These are phyloP conservation scores for Neogale vison DNA, from an alignment of 2,113 vertebrate species.

Conservation along the genomic window DNA sequence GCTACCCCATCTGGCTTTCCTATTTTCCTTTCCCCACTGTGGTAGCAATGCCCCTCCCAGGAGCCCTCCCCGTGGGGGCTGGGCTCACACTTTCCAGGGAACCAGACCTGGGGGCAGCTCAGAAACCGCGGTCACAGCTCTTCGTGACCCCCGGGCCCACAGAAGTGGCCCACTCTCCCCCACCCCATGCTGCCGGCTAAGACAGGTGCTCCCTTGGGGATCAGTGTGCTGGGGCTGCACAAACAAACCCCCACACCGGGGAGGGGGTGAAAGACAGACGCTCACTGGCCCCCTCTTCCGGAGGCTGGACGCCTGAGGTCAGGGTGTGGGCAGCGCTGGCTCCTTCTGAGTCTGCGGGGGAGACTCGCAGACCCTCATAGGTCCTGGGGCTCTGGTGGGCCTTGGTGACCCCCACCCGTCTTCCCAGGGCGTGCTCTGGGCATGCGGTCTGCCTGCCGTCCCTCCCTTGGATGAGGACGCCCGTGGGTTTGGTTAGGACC, in stretches of 20 bases:
- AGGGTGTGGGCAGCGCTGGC: not conserved
- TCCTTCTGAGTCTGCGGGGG: not conserved
- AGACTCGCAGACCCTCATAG: not conserved
- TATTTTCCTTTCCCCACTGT: not conserved
- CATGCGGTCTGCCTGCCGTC: not conserved
- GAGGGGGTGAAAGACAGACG: not conserved
- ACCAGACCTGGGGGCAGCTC: not conserved
- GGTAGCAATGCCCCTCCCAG: not conserved
- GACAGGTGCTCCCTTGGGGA: not conserved
- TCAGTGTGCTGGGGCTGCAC: not conserved
- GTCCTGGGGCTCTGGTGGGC: too few species aligned
- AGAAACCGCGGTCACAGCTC: fast-evolving
- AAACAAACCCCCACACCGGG: not conserved
- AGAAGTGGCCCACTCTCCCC: not conserved
- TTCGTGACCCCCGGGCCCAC: not conserved
- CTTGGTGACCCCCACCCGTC: not conserved
- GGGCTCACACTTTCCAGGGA: not conserved
- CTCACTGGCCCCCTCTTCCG: not conserved
- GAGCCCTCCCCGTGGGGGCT: not conserved
- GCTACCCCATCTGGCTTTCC: too few species aligned
- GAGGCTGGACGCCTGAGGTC: not conserved
- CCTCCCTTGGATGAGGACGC: not conserved
- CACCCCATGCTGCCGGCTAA: not conserved
- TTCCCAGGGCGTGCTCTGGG: fast-evolving
- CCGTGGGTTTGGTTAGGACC: not conserved